phyloP scores from a whole-genome alignment of 2,113 vertebrate species.

The Dendrocopos noguchii region DNA sequence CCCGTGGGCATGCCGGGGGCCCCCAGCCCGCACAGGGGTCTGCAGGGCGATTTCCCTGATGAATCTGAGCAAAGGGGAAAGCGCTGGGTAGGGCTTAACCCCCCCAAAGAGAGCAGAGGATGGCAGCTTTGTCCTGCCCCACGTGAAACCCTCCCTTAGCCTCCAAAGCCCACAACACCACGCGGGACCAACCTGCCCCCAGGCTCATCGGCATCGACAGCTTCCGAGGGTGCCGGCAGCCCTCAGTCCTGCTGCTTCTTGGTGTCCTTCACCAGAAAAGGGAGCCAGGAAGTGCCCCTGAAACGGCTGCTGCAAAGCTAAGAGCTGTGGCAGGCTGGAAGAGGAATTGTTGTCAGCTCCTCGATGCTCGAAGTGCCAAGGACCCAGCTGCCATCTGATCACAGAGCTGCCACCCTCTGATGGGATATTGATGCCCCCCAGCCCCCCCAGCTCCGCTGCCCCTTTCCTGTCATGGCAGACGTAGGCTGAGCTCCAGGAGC shows the following conservation, averaged over 20 bases:
- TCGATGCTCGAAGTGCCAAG: not conserved
- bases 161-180: not conserved
- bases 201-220: not conserved
- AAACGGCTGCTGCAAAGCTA: not conserved
- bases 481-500: rapidly evolving
- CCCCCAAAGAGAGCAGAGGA: not conserved
- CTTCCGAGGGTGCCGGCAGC: not conserved
- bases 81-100: not conserved
- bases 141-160: rapidly evolving
- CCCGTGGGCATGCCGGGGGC: not conserved
- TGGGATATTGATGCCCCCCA: rapidly evolving
- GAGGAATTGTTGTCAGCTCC: too few species aligned
- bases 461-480: not conserved
- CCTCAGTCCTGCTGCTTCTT: not conserved
- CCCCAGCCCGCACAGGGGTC: rapidly evolving
- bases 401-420: rapidly evolving
- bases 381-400: rapidly evolving
- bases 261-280: not conserved
- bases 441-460: rapidly evolving
- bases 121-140: not conserved
- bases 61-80: not conserved
- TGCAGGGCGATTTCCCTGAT: not conserved
- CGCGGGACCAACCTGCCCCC: not conserved
- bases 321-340: not conserved
- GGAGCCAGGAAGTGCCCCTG: not conserved